Evolutionary conservation across 2,113 vertebrate species (phyloP).

Genomic region (Nothoprocta pentlandii): DNA sequence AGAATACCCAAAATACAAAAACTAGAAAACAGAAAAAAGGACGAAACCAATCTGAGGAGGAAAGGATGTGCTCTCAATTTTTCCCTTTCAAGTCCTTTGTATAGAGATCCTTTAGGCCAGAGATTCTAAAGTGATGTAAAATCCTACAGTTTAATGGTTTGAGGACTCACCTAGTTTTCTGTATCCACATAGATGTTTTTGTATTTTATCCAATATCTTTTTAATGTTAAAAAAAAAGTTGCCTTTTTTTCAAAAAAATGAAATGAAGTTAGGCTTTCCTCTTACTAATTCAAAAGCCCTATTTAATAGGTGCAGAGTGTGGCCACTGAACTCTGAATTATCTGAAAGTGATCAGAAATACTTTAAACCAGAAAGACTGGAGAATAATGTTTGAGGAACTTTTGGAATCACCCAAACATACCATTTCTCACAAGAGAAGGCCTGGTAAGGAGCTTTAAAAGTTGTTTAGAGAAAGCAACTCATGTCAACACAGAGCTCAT

Average conservation of each 20-base stretch:
- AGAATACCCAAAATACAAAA: neutral
- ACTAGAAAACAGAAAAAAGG: neutral
- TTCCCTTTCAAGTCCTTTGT: neutral
- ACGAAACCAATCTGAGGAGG: neutral
- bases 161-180: neutral
- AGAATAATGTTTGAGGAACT: neutral
- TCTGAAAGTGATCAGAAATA: neutral
- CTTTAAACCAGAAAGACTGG: neutral
- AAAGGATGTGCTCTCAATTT: neutral
- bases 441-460: neutral
- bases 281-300: neutral
- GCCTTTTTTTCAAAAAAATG: neutral
- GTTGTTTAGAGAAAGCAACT: constrained; percentile 18
- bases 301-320: neutral
- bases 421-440: neutral
- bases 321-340: neutral
- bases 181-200: neutral
- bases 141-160: neutral
- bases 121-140: neutral
- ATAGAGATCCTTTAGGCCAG: neutral
- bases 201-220: neutral
- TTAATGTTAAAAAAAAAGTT: neutral
- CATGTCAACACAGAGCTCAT: constrained; percentile 22
- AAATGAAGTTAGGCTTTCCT: neutral
- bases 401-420: constrained; percentile 2